A percentile compares a stretch with the other conserved stretches of the same genome.
These are phyloP conservation scores for Drosophila formosana DNA, from an alignment of 2,888 invertebrate genomes.

Conservation along the genomic window DNA sequence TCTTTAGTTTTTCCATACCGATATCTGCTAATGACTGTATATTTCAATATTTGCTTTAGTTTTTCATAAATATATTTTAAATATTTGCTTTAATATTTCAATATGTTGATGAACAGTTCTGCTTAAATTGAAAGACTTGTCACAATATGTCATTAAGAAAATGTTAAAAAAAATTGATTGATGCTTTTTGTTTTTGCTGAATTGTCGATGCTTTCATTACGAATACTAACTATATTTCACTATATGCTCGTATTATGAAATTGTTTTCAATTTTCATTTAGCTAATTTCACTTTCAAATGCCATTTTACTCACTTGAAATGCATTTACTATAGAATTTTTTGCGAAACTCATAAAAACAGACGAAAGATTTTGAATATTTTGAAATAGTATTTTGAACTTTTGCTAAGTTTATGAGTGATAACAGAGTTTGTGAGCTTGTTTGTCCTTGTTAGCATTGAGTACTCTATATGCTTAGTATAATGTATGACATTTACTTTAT, in stretches of 20 bases:
- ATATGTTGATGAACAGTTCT: neutral
- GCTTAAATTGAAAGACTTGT: neutral
- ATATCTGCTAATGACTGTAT: too few species aligned
- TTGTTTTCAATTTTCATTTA: conserved; percentile 17
- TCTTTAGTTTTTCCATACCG: too few species aligned
- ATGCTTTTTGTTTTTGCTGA: neutral
- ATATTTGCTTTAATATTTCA: neutral
- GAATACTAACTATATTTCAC: conserved; percentile 32
- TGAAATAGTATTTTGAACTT: conserved; percentile 14
- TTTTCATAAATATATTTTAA: neutral
- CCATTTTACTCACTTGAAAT: conserved; percentile 48
- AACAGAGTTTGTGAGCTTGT: neutral
- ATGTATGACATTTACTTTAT: neutral
- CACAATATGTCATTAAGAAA: conserved; percentile 8
- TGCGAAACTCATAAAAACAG: conserved; percentile 20
- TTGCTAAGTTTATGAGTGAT: conserved; percentile 1
- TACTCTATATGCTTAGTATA: neutral
- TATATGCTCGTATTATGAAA: conserved; percentile 22
- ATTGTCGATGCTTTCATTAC: neutral
- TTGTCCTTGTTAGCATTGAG: neutral
- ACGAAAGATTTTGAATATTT: conserved; percentile 7
- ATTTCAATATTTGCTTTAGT: too few species aligned
- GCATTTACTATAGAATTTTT: conserved; percentile 41
- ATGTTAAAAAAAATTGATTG: neutral
- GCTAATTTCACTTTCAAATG: conserved; percentile 43